Conservation (phyloP, 2,113 vertebrate genomes). For the Rhabdornis inornatus region DNA sequence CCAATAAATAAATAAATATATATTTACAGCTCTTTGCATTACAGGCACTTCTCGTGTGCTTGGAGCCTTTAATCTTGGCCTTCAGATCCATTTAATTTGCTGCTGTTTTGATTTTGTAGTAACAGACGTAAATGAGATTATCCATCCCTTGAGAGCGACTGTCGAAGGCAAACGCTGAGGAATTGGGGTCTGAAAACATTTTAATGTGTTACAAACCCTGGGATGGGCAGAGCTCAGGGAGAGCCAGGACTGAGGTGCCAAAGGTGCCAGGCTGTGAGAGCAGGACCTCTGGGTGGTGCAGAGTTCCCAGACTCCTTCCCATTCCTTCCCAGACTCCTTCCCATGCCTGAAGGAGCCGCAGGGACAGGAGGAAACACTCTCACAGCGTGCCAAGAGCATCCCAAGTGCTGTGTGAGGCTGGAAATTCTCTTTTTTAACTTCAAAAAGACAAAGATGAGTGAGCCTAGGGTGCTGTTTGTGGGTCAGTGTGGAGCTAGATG, state of each 20-base stretch:
- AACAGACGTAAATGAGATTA: background rate
- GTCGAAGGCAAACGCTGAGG: background rate
- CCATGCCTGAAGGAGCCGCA: fast-evolving
- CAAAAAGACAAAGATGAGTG: background rate
- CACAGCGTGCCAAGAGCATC: fast-evolving
- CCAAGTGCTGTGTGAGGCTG: fast-evolving
- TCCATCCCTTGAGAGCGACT: background rate
- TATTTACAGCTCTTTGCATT: background rate
- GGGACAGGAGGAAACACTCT: background rate
- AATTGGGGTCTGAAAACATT: background rate
- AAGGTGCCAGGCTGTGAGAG: fast-evolving
- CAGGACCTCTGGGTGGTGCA: background rate
- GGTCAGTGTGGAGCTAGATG: fast-evolving
- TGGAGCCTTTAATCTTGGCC: constrained; percentile 3
- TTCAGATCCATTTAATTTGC: constrained; percentile 12
- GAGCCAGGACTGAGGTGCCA: background rate
- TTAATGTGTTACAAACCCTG: background rate
- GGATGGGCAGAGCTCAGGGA: fast-evolving
- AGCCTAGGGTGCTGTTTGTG: background rate
- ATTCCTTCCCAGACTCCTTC: fast-evolving
- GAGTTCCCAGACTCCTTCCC: background rate
- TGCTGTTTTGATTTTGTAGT: background rate
- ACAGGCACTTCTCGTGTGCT: background rate
- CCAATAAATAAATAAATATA: background rate
- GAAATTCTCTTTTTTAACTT: too few relatives aligned